These are phyloP conservation scores for Chaenodraco wilsoni DNA, from an alignment of 2,797 vertebrate species.

Conservation along the genomic window DNA sequence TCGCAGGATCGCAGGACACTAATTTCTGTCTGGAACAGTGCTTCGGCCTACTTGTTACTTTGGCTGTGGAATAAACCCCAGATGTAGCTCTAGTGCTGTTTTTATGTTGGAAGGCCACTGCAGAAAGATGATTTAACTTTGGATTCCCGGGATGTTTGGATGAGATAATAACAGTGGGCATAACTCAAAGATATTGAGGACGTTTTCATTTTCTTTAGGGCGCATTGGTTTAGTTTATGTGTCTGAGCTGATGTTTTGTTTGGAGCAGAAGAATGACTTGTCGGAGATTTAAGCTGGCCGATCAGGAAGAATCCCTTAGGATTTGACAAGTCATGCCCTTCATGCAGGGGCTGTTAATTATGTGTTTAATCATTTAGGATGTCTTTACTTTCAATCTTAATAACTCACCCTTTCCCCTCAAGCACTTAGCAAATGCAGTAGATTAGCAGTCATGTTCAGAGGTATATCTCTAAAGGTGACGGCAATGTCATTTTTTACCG, in stretches of 20 bases:
- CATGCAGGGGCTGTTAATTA: slow-evolving; percentile 76
- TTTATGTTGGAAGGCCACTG: slow-evolving; percentile 34
- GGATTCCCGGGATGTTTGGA: slow-evolving; percentile 31
- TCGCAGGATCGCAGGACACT: slow-evolving; percentile 32
- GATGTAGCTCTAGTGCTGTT: slow-evolving; percentile 37
- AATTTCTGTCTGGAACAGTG: slow-evolving; percentile 37
- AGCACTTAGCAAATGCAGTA: slow-evolving; percentile 63
- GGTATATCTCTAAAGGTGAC: slow-evolving; percentile 73
- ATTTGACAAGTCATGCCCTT: slow-evolving; percentile 74
- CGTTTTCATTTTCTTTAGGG: slow-evolving; percentile 30
- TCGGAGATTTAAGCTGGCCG: slow-evolving; percentile 56
- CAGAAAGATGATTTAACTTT: slow-evolving; percentile 27
- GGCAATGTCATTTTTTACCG: slow-evolving; percentile 71
- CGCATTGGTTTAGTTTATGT: slow-evolving; percentile 23
- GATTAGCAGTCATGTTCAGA: slow-evolving; percentile 73
- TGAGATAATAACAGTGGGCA: slow-evolving; percentile 37
- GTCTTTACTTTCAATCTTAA: slow-evolving; percentile 77
- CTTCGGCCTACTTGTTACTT: slow-evolving; percentile 43
- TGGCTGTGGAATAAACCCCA: slow-evolving; percentile 44
- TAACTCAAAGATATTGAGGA: slow-evolving; percentile 35
- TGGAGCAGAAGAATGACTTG: slow-evolving; percentile 52
- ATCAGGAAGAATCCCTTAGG: slow-evolving; percentile 59
- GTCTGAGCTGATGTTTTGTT: slow-evolving; percentile 55
- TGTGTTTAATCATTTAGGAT: slow-evolving; percentile 75
- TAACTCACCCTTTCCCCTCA: slow-evolving; percentile 69